Percentiles rank a stretch among this genome's conserved stretches.
These are phyloP conservation scores for Bruchidius siliquastri DNA, from an alignment of 2,888 invertebrate species.

Conservation along the genomic window DNA sequence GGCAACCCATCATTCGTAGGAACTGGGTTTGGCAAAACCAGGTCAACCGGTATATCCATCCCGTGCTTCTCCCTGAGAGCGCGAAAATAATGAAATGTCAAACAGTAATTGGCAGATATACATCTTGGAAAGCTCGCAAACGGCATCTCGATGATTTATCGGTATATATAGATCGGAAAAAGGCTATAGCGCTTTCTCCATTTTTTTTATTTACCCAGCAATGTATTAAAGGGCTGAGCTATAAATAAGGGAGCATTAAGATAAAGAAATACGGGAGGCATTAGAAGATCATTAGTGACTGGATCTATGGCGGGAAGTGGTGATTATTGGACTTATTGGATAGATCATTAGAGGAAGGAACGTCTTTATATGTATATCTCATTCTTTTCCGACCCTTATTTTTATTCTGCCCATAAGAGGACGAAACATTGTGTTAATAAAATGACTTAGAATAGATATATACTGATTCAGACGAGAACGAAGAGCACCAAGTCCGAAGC, in stretches of 20 bases:
- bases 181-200: background rate
- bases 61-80: background rate
- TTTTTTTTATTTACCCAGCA: background rate
- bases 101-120: constrained; percentile 2
- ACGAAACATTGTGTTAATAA: too few relatives aligned
- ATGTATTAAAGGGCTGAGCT: background rate
- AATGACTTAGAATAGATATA: too few relatives aligned
- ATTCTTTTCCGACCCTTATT: background rate
- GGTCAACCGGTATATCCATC: background rate
- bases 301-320: background rate
- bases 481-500: too few relatives aligned
- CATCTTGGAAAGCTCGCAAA: constrained; percentile 2
- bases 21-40: background rate
- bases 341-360: background rate
- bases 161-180: background rate
- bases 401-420: too few relatives aligned
- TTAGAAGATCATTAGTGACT: background rate
- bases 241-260: background rate
- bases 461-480: too few relatives aligned
- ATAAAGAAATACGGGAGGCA: background rate
- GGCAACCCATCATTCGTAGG: background rate
- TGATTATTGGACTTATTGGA: background rate
- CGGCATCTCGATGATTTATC: background rate
- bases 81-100: constrained; percentile 4
- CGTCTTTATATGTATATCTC: background rate